A percentile compares a stretch with the other conserved stretches of the same genome.
Evolutionary conservation across 2,797 vertebrate genomes (phyloP).

Genomic region (Tarsius wallacei): DNA sequence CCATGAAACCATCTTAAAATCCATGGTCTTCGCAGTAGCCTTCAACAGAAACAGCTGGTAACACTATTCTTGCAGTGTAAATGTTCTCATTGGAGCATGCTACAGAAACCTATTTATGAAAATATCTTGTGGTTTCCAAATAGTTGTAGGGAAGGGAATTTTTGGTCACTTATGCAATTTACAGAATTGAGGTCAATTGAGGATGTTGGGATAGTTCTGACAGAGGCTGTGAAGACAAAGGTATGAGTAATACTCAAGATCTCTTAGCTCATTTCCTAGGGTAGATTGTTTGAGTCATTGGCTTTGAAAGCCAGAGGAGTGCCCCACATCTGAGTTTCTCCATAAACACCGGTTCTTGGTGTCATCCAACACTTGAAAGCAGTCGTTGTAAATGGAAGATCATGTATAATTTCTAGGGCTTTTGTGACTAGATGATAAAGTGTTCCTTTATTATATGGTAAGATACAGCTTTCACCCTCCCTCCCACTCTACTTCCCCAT

Average conservation of each 20-base stretch:
- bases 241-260: slow-evolving; percentile 53
- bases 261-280: slow-evolving; percentile 77
- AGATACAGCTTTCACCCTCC: not conserved
- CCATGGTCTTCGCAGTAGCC: not conserved
- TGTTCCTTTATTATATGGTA: not conserved
- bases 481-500: not conserved
- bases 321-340: not conserved
- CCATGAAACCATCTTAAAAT: not conserved
- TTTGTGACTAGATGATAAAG: not conserved
- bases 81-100: slow-evolving; percentile 57
- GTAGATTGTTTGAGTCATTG: slow-evolving; percentile 40
- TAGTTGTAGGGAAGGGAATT: slow-evolving; percentile 85
- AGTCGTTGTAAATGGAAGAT: not conserved
- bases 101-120: slow-evolving; percentile 83
- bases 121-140: slow-evolving; percentile 85
- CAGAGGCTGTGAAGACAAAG: slow-evolving; percentile 66
- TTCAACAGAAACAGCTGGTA: not conserved
- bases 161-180: slow-evolving; percentile 87
- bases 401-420: not conserved
- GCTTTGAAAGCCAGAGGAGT: slow-evolving; percentile 30
- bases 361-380: slow-evolving; percentile 1
- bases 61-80: not conserved
- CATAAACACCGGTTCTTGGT: slow-evolving; percentile 41
- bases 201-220: slow-evolving; percentile 64
- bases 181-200: slow-evolving; percentile 84